phyloP scores from a whole-genome alignment of 30 jellyfish, hydroid and myxozoan genomes.

The Phacellophora camtschatica region DNA sequence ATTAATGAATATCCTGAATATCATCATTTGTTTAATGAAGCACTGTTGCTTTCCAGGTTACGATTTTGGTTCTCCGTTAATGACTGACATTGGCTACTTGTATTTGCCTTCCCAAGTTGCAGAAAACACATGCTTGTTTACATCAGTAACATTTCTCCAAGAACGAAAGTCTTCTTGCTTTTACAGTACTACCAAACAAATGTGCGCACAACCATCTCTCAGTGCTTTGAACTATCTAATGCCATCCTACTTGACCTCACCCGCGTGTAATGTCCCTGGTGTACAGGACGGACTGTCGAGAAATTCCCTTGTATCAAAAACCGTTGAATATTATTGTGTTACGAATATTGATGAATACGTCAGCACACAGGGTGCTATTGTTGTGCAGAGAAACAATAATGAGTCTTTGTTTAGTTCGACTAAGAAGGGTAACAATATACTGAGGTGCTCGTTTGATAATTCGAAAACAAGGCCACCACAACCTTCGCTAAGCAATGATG shows the following conservation, averaged over 20 bases:
- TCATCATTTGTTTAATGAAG: too few species aligned
- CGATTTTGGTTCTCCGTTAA: constrained; percentile 29
- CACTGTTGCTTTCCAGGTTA: constrained; percentile 24
- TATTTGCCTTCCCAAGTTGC: constrained; percentile 30
- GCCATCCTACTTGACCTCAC: constrained; percentile 6
- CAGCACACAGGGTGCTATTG: neutral
- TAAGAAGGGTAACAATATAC: neutral
- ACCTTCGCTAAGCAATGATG: constrained; percentile 5
- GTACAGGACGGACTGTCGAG: constrained; percentile 35
- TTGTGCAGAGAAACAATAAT: neutral
- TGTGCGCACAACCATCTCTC: constrained; percentile 25
- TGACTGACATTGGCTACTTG: constrained; percentile 42
- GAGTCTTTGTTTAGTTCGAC: constrained; percentile 32
- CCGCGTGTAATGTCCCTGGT: constrained; percentile 57
- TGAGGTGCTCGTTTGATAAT: constrained; percentile 49
- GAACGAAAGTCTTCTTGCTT: constrained; percentile 15
- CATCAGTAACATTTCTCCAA: constrained; percentile 8
- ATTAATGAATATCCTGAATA: too few species aligned
- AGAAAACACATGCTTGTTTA: constrained; percentile 25
- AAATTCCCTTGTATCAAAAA: constrained; percentile 5
- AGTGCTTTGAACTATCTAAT: constrained; percentile 27
- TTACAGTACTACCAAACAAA: neutral
- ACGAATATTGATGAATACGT: neutral
- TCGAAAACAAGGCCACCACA: constrained; percentile 48
- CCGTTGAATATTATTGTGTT: constrained; percentile 65